Evolutionary conservation across 2,113 vertebrate genomes (phyloP).

Genomic region (Hystrix cristata): DNA sequence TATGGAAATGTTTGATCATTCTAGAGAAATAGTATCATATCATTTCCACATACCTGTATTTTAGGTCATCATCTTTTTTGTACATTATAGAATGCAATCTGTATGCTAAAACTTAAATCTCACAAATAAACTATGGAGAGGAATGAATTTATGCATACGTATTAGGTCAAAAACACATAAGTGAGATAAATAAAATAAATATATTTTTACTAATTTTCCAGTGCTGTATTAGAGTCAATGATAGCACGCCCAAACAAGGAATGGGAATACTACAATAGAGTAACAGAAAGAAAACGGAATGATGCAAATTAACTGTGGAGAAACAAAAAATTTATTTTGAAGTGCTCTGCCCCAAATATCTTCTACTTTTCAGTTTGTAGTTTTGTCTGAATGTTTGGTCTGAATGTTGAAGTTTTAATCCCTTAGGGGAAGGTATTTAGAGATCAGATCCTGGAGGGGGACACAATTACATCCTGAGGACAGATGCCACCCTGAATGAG

Average conservation of each 20-base stretch:
- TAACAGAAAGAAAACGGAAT: background rate
- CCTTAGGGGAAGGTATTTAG: background rate
- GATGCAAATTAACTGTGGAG: background rate
- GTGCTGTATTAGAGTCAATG: background rate
- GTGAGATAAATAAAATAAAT: background rate
- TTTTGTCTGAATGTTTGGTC: background rate
- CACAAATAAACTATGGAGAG: background rate
- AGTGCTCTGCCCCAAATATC: background rate
- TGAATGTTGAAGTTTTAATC: background rate
- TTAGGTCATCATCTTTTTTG: background rate
- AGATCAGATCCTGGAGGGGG: accelerated
- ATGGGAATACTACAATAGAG: background rate
- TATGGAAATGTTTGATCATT: background rate
- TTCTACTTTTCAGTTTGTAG: background rate
- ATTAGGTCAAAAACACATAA: background rate
- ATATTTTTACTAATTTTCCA: background rate
- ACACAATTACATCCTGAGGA: background rate
- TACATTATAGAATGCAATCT: background rate
- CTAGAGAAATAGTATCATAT: background rate
- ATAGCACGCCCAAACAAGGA: background rate
- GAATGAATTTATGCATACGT: background rate
- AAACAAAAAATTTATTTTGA: background rate
- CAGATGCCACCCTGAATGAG: background rate
- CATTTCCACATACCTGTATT: background rate
- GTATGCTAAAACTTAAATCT: background rate